Evolutionary conservation across 2,797 vertebrate genomes (phyloP).

Genomic region (Eulemur mongoz): DNA sequence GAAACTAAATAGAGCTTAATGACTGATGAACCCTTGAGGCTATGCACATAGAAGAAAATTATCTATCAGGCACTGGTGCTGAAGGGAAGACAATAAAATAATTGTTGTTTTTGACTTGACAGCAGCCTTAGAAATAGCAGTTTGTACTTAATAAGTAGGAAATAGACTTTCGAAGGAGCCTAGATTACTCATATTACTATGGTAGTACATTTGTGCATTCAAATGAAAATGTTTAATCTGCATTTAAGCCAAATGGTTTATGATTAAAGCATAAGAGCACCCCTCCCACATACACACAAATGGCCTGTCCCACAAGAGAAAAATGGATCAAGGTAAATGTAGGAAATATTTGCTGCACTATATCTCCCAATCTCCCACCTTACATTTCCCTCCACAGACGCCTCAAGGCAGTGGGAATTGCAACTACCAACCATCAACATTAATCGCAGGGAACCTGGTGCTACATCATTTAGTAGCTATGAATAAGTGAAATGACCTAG

Average conservation of each 20-base stretch:
- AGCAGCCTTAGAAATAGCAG: constrained; percentile 19
- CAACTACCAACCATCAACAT: constrained; percentile 37
- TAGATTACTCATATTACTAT: constrained; percentile 17
- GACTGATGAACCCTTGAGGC: constrained; percentile 62
- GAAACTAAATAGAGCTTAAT: constrained; percentile 56
- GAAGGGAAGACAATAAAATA: constrained; percentile 59
- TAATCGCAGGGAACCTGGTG: background rate
- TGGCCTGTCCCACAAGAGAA: constrained; percentile 38
- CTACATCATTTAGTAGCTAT: constrained; percentile 54
- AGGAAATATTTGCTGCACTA: constrained; percentile 32
- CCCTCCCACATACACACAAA: background rate
- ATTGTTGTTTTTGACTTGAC: constrained; percentile 61
- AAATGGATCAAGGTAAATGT: constrained; percentile 63
- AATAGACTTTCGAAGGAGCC: constrained; percentile 23
- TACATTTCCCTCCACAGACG: background rate
- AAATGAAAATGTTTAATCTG: constrained; percentile 54
- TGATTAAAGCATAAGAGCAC: constrained; percentile 3
- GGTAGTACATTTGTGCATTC: background rate
- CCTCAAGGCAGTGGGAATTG: constrained; percentile 63
- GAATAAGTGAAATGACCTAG: constrained; percentile 51
- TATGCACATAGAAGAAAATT: constrained; percentile 52
- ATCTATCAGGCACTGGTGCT: constrained; percentile 1
- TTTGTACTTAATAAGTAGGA: constrained; percentile 49
- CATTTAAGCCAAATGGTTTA: constrained; percentile 33
- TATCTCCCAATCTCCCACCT: constrained; percentile 6